These are phyloP conservation scores for Rhingia campestris DNA, from an alignment of 2,888 invertebrate species.

Conservation along the genomic window DNA sequence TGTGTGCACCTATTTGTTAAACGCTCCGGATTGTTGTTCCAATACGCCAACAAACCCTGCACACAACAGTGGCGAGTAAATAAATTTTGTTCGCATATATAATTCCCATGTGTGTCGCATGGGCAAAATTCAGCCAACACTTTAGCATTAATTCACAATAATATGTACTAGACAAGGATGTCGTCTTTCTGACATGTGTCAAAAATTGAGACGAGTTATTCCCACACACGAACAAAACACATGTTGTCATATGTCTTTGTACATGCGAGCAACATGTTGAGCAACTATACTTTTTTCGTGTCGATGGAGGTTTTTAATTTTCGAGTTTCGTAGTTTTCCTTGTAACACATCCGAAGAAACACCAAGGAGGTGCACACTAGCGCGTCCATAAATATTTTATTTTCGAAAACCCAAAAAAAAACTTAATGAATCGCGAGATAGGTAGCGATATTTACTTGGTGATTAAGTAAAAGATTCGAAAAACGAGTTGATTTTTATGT, in stretches of 20 bases:
- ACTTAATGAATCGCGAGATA: constrained; percentile 53
- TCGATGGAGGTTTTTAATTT: background rate
- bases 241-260: constrained; percentile 16
- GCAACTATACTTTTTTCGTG: constrained; percentile 28
- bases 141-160: constrained; percentile 20
- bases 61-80: constrained; percentile 23
- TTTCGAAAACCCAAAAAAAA: background rate
- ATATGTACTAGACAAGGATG: constrained; percentile 17
- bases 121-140: constrained; percentile 18
- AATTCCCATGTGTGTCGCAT: constrained; percentile 15
- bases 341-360: constrained; percentile 42
- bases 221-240: constrained; percentile 38
- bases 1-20: constrained; percentile 1
- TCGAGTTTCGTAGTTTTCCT: constrained; percentile 43
- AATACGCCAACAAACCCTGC: background rate
- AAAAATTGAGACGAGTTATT: constrained; percentile 37
- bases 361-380: background rate
- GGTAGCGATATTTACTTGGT: constrained; percentile 37
- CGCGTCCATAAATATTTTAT: background rate
- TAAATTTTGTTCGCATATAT: constrained; percentile 26
- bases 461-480: constrained; percentile 41
- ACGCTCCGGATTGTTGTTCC: constrained; percentile 26
- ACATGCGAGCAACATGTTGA: constrained; percentile 24
- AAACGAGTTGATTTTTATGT: constrained; percentile 22
- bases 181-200: constrained; percentile 46